These are phyloP conservation scores for Heliconius hewitsoni DNA, from an alignment of 1,140 invertebrate species.

Conservation along the genomic window DNA sequence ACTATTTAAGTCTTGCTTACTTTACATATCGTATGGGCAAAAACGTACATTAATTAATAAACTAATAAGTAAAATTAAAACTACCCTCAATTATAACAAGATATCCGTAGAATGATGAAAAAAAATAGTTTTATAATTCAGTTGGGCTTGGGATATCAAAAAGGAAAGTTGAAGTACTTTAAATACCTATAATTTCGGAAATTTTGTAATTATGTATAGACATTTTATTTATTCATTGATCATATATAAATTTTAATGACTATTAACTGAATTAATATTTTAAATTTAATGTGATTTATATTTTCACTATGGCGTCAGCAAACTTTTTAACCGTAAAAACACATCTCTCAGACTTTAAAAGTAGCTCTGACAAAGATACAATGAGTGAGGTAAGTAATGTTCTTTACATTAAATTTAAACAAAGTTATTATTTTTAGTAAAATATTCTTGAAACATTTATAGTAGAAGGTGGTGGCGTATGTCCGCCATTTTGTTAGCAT, in stretches of 20 bases:
- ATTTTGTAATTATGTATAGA: constrained; percentile 47
- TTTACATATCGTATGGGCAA: neutral
- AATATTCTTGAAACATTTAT: neutral
- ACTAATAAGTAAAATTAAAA: neutral
- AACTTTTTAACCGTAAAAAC: constrained; percentile 78
- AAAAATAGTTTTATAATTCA: constrained; percentile 8
- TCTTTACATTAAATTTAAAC: neutral
- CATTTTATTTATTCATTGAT: constrained; percentile 51
- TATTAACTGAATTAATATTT: constrained; percentile 34
- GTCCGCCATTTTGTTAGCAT: constrained; percentile 52
- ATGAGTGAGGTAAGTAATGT: constrained; percentile 74
- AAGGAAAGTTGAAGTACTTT: constrained; percentile 54
- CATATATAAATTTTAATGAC: constrained; percentile 43
- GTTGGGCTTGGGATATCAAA: constrained; percentile 51
- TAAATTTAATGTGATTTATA: constrained; percentile 45
- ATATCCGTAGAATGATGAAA: neutral
- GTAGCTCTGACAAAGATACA: constrained; percentile 74
- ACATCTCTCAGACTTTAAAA: constrained; percentile 77
- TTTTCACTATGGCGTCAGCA: constrained; percentile 64
- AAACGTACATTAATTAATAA: no score
- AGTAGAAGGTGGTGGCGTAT: neutral
- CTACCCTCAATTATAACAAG: constrained; percentile 42
- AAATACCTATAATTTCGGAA: constrained; percentile 38
- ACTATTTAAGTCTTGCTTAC: neutral
- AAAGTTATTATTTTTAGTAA: neutral